A percentile compares a stretch with the other conserved stretches of the same genome.
Conservation (phyloP, 2,797 vertebrate species). For the Sitta carolinensis region DNA sequence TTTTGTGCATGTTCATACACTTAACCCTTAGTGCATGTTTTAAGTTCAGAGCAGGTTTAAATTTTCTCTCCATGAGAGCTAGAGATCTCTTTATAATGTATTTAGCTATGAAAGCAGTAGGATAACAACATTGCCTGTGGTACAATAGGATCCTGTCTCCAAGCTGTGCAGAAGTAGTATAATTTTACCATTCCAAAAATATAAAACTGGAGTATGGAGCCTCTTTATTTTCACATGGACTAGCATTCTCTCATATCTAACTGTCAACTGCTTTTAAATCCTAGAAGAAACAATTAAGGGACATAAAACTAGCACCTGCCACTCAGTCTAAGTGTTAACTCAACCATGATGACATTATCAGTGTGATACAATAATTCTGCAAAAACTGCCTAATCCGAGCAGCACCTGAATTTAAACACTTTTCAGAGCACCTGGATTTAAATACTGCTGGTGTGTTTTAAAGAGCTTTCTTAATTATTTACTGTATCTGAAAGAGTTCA, state of each 20-base stretch:
- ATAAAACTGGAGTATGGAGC: neutral
- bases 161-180: neutral
- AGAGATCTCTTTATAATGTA: neutral
- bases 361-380: neutral
- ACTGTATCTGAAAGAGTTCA: neutral
- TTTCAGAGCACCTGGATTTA: neutral
- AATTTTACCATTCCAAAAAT: neutral
- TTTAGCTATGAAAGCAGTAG: neutral
- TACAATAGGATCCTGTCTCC: neutral
- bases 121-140: neutral
- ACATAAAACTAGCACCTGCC: constrained; percentile 28
- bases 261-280: neutral
- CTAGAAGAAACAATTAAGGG: neutral
- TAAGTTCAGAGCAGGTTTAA: neutral
- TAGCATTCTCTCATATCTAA: neutral
- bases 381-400: neutral
- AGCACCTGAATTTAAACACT: neutral
- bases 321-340: neutral
- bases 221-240: neutral
- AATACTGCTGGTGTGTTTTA: neutral
- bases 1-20: neutral
- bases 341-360: neutral
- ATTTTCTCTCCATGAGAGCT: neutral
- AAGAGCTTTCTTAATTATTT: neutral
- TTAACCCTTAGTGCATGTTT: neutral